These are phyloP conservation scores for Malurus leucopterus DNA, from an alignment of 2,797 vertebrate genomes.

Conservation along the genomic window DNA sequence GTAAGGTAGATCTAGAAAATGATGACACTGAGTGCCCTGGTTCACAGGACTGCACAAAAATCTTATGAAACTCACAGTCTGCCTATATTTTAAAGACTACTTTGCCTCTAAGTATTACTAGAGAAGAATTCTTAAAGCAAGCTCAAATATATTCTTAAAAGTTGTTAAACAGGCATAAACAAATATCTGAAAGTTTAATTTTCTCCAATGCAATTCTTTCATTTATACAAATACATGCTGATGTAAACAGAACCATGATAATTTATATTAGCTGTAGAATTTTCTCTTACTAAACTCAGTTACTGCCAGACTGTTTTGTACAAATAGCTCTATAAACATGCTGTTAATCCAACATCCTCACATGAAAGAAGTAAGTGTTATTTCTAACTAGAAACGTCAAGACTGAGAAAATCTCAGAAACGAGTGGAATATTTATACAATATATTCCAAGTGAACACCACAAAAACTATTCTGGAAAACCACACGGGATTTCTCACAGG, in stretches of 20 bases:
- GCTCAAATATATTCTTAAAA: background rate
- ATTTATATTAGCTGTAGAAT: conserved; percentile 6
- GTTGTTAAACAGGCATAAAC: background rate
- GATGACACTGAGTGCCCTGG: background rate
- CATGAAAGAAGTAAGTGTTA: background rate
- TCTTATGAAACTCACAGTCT: background rate
- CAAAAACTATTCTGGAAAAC: background rate
- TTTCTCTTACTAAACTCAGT: background rate
- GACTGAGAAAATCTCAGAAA: conserved; percentile 4
- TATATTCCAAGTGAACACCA: background rate
- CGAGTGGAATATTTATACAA: background rate
- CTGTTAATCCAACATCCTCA: background rate
- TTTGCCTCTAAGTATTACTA: background rate
- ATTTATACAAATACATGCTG: background rate
- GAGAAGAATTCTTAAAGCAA: background rate
- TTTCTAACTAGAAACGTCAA: background rate
- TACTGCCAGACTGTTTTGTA: background rate
- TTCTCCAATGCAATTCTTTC: background rate
- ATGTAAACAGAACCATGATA: background rate
- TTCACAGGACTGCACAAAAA: background rate
- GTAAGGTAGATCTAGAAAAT: background rate
- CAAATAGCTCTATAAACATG: conserved; percentile 15
- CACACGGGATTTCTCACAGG: background rate
- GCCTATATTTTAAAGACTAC: background rate
- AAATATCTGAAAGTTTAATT: background rate